A percentile compares a stretch with the other conserved stretches of the same genome.
Conservation (phyloP, 2,888 invertebrate species). For the Selenia dentaria region DNA sequence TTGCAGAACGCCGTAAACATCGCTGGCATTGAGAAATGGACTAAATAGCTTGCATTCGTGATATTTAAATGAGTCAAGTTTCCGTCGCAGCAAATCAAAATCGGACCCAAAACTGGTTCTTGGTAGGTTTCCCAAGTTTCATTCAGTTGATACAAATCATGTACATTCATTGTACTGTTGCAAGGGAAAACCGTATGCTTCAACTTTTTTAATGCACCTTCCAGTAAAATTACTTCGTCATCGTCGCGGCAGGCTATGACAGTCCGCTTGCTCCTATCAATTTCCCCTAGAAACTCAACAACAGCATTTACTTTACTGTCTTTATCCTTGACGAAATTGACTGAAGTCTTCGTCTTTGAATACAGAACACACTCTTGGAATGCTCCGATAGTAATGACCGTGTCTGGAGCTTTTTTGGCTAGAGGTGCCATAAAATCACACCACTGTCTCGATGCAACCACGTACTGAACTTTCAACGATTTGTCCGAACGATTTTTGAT, state of each 20-base stretch:
- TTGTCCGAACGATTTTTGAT: constrained; percentile 66
- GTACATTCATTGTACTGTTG: constrained; percentile 63
- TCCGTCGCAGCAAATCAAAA: constrained; percentile 89
- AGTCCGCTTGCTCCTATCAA: constrained; percentile 75
- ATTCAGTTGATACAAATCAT: constrained; percentile 65
- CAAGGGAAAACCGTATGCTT: constrained; percentile 56
- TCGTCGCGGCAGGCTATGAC: constrained; percentile 86
- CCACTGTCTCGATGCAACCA: constrained; percentile 87
- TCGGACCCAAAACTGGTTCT: constrained; percentile 68
- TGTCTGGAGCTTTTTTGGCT: constrained; percentile 80
- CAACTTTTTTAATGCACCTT: constrained; percentile 43
- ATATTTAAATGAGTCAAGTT: constrained; percentile 86
- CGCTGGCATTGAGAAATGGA: constrained; percentile 89
- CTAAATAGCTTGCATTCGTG: constrained; percentile 86
- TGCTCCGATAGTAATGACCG: constrained; percentile 88
- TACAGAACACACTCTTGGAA: constrained; percentile 91
- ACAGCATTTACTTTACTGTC: constrained; percentile 70
- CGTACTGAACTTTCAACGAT: constrained; percentile 81
- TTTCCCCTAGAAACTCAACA: constrained; percentile 74
- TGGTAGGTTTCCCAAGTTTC: constrained; percentile 64
- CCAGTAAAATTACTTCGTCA: constrained; percentile 79
- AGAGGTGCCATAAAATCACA: constrained; percentile 83
- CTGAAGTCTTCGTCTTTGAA: constrained; percentile 77
- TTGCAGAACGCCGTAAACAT: constrained; percentile 88
- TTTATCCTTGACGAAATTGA: constrained; percentile 58